phyloP scores from a whole-genome alignment of 2,797 vertebrate species.

The Myripristis jacobus region DNA sequence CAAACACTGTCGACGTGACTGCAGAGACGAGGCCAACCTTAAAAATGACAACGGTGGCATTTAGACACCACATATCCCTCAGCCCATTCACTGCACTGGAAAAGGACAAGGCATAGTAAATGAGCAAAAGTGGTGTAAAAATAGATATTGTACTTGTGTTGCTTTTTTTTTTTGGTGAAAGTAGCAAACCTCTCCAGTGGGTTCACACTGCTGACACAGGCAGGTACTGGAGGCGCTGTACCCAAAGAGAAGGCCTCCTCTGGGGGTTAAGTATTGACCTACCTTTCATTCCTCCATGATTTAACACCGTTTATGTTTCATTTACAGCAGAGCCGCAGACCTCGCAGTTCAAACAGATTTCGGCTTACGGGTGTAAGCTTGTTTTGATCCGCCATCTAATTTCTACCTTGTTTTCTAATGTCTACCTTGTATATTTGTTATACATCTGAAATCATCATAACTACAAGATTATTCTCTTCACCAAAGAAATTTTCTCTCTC shows the following conservation, averaged over 20 bases:
- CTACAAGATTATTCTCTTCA: constrained; percentile 25
- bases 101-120: background rate
- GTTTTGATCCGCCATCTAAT: constrained; percentile 30
- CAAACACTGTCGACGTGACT: background rate
- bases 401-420: background rate
- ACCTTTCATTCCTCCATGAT: constrained; percentile 16
- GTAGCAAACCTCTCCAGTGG: background rate
- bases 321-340: constrained; percentile 8
- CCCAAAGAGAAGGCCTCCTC: background rate
- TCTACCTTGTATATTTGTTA: constrained; percentile 38
- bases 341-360: constrained; percentile 9
- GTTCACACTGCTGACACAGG: background rate
- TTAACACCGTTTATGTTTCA: constrained; percentile 15
- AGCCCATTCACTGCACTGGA: background rate
- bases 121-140: background rate
- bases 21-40: background rate
- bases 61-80: too few relatives aligned
- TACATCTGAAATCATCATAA: constrained; percentile 33
- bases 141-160: background rate
- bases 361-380: constrained; percentile 7
- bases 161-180: background rate
- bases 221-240: background rate
- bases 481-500: constrained; percentile 25
- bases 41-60: too few relatives aligned
- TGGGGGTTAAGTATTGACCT: constrained; percentile 13